Evolutionary conservation across 2,113 vertebrate species (phyloP), one percentile per base, ranked within the genome.

Genomic region (Misgurnus anguillicaudatus): DNA sequence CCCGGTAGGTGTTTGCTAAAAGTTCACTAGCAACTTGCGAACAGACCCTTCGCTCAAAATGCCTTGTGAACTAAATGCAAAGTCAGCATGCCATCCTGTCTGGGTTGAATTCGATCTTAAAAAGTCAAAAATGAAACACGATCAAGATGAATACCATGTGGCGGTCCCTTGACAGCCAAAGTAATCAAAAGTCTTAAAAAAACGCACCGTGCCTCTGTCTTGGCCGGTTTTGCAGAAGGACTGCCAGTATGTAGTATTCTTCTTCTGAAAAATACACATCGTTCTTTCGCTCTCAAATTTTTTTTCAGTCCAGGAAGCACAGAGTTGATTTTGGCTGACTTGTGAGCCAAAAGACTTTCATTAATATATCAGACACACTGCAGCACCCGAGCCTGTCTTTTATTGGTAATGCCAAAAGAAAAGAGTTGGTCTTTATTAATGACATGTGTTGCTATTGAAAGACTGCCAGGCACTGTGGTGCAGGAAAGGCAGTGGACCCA

Each of bases 311-410:
- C 45, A 87, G 85, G 84, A 90, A 89, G 83, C 75, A 45, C 64
- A 1, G 10, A 86, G 85, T 90, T 88, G 86, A 86, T 82, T 80
- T 89, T 90, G 90, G 87, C 87, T 47, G 19, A 68, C 36, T 21
- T 31, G 48, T 47, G 53, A 80, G 85, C 80, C 84, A 85, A 79
- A 87, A 80, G 78, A 82, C 78, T 82, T 89, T 86, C 78, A 86
- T 87, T 85, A 83, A 88, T 85, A 70, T 78, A 65, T 72, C 79
- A 86, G 74, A 74, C 73, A 78, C 66, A 78, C 84, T 31, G 79
- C 74, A 70, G 83, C 78, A 85, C 66, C 72, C 6, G 1, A 57
- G 75, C 60, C 76, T 38, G 67, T 84, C 73, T 81, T 77, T 65
- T 77, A 76, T 80, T 84, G 72, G 80, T 74, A 70, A 57, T 62